Evolutionary conservation across 2,113 vertebrate genomes (phyloP), one percentile per base, ranked within the genome.

Genomic region (Syrrhaptes paradoxus): DNA sequence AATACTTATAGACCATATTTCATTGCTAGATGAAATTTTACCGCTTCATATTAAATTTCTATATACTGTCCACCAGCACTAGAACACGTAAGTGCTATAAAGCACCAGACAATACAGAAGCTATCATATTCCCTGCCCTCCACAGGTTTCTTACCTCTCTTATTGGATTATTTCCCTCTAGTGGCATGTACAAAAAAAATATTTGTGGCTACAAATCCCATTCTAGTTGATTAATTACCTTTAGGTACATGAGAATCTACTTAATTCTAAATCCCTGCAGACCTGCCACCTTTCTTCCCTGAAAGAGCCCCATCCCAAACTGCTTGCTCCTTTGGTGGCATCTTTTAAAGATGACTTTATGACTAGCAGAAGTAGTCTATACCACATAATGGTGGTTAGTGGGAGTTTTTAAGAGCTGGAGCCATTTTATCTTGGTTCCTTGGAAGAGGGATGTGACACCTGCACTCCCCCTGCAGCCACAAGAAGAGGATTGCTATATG

Each of bases 21-120:
- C 49, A 80, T 13, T 59, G 41, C 24, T 62, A 83, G 41, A 58
- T 80, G 74, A 74, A 72, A 86, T 73, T 88, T 79, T 46, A 90
- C 36, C 54, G 16, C 62, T 80, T 73, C 25, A 7, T 46, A n/a
- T 25, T 58, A 45, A n/a, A 73, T 77, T 54, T 88, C 76, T 70
- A 49, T 45, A 51, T 58, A 68, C 10, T 13, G 29, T 72, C 62
- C 82, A 36, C 45, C 29, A 76, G 28, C 36, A 85, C 19, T 25
- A 91, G 43, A 91, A 91, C 84, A 58, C 11, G 48, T 7, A 75
- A 25, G 19, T 36, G 66, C 36, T 74, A 46, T 25, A 55, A 87
- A 70, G 34, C 32, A 86, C 26, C 36, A 73, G 12, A 59, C 66
- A 91, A 63, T 21, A 82, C 4, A 81, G 52, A 66, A 94, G 25